These are phyloP conservation scores for Microtus richardsoni DNA, from an alignment of 2,113 vertebrate species.

Conservation along the genomic window DNA sequence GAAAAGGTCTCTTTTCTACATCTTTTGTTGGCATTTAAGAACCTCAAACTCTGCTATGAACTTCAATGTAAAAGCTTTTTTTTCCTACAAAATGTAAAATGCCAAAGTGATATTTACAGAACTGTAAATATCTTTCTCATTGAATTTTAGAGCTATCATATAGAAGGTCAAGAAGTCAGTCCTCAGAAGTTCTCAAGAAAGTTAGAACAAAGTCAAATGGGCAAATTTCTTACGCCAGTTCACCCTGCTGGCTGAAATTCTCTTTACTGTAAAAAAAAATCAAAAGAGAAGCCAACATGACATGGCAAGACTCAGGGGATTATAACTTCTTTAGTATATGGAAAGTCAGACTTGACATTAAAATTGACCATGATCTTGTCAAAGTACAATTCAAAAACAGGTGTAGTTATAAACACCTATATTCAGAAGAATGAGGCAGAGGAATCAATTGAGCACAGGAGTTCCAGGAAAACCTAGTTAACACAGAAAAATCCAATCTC, in stretches of 20 bases:
- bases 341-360: neutral
- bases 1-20: slow-evolving; percentile 64
- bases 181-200: slow-evolving; percentile 30
- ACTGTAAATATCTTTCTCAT: slow-evolving; percentile 71
- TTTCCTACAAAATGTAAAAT: slow-evolving; percentile 75
- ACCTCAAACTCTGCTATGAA: slow-evolving; percentile 61
- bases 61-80: slow-evolving; percentile 63
- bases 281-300: neutral
- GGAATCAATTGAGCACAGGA: neutral
- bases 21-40: slow-evolving; percentile 74
- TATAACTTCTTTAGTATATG: neutral
- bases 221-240: neutral
- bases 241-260: neutral
- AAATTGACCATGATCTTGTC: slow-evolving; percentile 21
- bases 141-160: slow-evolving; percentile 65
- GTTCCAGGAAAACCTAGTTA: neutral
- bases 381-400: neutral
- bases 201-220: slow-evolving; percentile 49
- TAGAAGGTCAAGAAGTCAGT: slow-evolving; percentile 67
- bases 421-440: neutral
- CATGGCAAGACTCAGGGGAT: neutral
- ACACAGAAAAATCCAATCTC: neutral
- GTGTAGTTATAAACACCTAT: neutral
- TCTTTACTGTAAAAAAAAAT: neutral
- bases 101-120: slow-evolving; percentile 78